Base-by-base conservation (phyloP, 2,888 invertebrate species). In the Eugnorisma glareosa region DNA sequence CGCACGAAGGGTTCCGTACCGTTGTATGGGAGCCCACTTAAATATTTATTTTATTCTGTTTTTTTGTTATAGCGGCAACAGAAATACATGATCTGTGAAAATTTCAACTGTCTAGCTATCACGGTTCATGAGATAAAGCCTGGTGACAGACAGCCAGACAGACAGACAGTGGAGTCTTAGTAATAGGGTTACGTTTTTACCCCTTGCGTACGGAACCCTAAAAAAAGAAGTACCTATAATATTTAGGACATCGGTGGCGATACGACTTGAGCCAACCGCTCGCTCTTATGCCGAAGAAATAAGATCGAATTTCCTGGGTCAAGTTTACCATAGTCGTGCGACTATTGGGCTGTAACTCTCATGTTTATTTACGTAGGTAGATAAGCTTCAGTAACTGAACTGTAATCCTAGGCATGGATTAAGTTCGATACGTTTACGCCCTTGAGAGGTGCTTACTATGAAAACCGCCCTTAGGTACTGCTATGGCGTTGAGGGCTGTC, bases 391-490 rank as follows among this genome's bases (percentile, higher is more conserved):
- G 28, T 54, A 8, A 10, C 21, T 48, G 13, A 64, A 24, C 13
- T 35, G 64, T 79, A 67, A 72, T 79, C 37, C 69, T 45, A 57
- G 48, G 15, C 18, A n/a, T n/a, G 59, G 31, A 59, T 28, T 40
- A 13, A 61, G 8, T 21, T 13, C 28, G n/a, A 15, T n/a, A 35
- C 31, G 45, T 57, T 5, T 18, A 45, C 15, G 48, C 40, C 40
- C 24, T 73, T 80, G 67, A 15, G 45, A 4, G 5, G 2, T 11
- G 35, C 28, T n/a, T 18, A 40, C 64, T 40, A 37, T n/a, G 37
- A 64, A 37, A 64, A 40, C 13, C 48, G 4, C 1, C 63, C 37
- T 37, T 63, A n/a, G n/a, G n/a, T n/a, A 37, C 13, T 15, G 37
- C 24, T 37, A 37, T 13, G 7, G n/a, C n/a, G 11, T 64, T n/a